These are phyloP conservation scores for Alces alces DNA, from an alignment of 2,113 vertebrate species.

Conservation along the genomic window DNA sequence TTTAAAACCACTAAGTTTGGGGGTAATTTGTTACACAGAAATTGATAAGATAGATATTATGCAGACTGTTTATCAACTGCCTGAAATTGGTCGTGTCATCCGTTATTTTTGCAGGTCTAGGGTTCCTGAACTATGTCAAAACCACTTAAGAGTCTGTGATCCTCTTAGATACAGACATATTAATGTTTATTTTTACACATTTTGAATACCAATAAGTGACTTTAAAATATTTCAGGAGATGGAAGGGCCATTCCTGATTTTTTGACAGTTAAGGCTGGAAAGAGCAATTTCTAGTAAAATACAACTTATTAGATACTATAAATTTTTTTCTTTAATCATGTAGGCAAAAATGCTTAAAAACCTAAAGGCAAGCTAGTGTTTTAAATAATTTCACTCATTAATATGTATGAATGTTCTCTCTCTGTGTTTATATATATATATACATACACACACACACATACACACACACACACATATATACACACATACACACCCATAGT, in stretches of 20 bases:
- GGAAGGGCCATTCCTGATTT: not conserved
- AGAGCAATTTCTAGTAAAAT: no score
- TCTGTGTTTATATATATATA: not conserved
- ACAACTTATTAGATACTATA: not conserved
- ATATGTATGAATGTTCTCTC: not conserved
- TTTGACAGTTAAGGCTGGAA: not conserved
- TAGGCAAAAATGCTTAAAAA: not conserved
- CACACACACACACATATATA: not conserved
- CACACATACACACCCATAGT: not conserved
- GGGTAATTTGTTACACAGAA: not conserved
- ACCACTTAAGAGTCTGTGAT: not conserved
- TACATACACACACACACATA: no score
- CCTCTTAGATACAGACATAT: not conserved
- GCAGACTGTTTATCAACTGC: not conserved
- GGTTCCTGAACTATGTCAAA: not conserved
- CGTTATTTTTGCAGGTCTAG: not conserved
- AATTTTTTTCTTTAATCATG: not conserved
- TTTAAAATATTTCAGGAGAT: not conserved
- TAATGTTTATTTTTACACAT: not conserved
- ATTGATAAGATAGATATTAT: not conserved
- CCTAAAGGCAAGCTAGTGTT: not conserved
- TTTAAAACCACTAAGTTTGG: not conserved
- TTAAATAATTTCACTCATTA: conserved; percentile 14
- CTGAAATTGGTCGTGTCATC: not conserved
- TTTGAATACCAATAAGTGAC: not conserved